phyloP scores from a whole-genome alignment of 2,113 vertebrate genomes.

The Callopanchax toddi region DNA sequence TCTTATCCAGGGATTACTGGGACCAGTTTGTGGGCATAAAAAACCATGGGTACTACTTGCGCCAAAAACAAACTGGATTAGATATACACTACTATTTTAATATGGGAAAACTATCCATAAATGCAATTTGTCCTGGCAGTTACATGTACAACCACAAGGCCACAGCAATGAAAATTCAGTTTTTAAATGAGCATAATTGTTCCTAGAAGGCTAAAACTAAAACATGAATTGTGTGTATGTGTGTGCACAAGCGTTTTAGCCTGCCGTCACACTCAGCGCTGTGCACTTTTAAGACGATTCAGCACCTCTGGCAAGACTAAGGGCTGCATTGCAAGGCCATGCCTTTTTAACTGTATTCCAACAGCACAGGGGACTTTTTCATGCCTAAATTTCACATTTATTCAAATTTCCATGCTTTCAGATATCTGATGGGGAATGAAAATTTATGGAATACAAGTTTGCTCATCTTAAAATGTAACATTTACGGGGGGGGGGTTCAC shows the following conservation, averaged over 20 bases:
- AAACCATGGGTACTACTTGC: neutral
- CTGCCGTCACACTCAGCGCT: neutral
- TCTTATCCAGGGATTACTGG: neutral
- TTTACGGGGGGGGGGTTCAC: no score
- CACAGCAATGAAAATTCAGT: no score
- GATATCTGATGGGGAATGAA: no score
- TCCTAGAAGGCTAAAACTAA: constrained; percentile 3
- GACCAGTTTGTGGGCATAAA: neutral
- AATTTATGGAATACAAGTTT: no score
- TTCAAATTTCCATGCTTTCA: no score
- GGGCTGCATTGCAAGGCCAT: no score
- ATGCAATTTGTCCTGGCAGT: constrained; percentile 7
- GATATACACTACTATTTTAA: neutral
- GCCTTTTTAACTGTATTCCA: no score
- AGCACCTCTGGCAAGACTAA: no score
- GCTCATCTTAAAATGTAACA: no score
- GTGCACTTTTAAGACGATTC: constrained; percentile 6
- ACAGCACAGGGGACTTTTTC: no score
- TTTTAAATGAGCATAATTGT: neutral
- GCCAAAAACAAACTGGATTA: constrained; percentile 4
- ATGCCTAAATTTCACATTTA: no score
- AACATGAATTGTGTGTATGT: neutral
- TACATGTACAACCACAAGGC: neutral
- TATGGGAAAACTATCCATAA: neutral
- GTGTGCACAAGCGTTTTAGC: neutral